Base-by-base conservation (phyloP, 2,113 vertebrate species). In the Cyprinodon tularosa region DNA sequence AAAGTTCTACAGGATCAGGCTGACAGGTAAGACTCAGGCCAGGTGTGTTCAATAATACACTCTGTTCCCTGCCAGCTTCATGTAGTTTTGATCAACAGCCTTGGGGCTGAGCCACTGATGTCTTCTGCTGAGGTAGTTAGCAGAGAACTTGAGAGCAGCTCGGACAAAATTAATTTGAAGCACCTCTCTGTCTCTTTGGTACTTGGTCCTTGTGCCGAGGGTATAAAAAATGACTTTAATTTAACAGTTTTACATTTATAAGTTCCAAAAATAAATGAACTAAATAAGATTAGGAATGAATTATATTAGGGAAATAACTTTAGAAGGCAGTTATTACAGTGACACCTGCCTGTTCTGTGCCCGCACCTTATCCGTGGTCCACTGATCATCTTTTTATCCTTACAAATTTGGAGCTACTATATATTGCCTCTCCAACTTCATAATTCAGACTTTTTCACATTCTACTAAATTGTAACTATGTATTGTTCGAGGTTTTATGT, bases 41-140 rank as follows among this genome's bases (percentile, higher is more conserved):
- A 86, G 80, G 84, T 88, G 75, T 90, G 88, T 86, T 91, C 83
- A 90, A 89, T 93, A 92, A 92, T 91, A 87, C 78, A 90, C 88
- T 83, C 36, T 71, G 81, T 70, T 74, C 80, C 84, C 47, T 62
- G 85, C 78, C 75, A 72, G 76, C 82, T 85, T 91, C 85, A 89
- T 91, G 88, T 91, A 92, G 78, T 90, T 91, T 92, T 92, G 89
- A 91, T 90, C 88, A 90, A 74, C 83, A 81, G 88, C 86, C 90
- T 80, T 59, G 78, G 82, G 89, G 82, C 77, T 72, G 20, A 48
- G 77, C 72, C 80, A 70, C 77, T 77, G 72, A 83, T 80, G 81
- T 76, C 71, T 82, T 76, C 60, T 71, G 77, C 74, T 77, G 73
- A 66, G 45, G 73, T 80, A 71, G 83, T 87, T 84, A 70, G 73